Evolutionary conservation across 2,113 vertebrate species (phyloP), one percentile per base, ranked within the genome.

Genomic region (Siphamia tubifer): DNA sequence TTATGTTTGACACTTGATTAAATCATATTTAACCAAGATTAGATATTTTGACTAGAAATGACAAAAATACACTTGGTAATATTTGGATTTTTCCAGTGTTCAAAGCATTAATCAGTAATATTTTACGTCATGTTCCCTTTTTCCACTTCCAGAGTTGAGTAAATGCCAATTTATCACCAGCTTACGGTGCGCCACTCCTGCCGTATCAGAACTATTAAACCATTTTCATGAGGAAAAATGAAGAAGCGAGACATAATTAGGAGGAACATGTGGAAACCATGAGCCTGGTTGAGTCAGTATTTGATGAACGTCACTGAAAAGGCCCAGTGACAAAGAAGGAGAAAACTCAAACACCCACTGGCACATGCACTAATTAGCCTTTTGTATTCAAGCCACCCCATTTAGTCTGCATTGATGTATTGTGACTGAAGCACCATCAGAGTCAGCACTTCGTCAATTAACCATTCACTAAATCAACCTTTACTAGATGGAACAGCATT

Each of bases 201-300:
- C 1, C 0, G 1, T 8, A 17, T 15, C 2, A 45, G 10, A 32
- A 10, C n/a, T n/a, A 40, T 24, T 28, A 35, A 36, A 28, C 17
- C 13, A 35, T 45, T 16, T 21, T n/a, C n/a, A 0, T 51, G 20
- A 53, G 7, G 7, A 16, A 45, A 47, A 23, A 20, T 10, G 53
- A 56, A 63, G 20, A 52, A 57, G 52, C 31, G 4, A 52, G 8
- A 54, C 51, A 38, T 51, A 35, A 66, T 27, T 34, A 8, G 13
- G 16, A 2, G 28, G 43, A 34, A 65, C 40, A 58, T 23, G 61
- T 45, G 44, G 47, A 24, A n/a, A 17, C 35, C 31, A 21, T 75
- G 36, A 62, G 10, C 45, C 15, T 67, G 47, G 13, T 38, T 60
- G 57, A 84, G 42, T 79, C 68, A 61, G 16, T 23, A 17, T 51